Evolutionary conservation across 1,140 invertebrate species (phyloP), one percentile per base, ranked within the genome.

Genomic region (Eriosoma lanigerum): DNA sequence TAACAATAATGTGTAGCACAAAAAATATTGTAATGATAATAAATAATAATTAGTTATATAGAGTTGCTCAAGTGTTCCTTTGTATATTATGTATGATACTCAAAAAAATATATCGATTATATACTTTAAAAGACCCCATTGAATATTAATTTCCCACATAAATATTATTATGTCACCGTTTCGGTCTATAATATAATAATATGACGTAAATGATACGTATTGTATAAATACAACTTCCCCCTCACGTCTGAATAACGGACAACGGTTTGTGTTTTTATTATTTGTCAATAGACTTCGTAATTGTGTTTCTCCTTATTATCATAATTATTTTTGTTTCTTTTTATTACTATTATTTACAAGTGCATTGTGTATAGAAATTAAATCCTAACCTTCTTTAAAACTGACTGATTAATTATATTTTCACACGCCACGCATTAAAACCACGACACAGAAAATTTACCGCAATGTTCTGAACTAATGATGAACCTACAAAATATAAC

Each of bases 331-430:
- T 68, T 26, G 24, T 48, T 24, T 46, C n/a, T 66, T 21, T 44
- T 12, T 60, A 56, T 13, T n/a, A 56, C 32, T 38, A 38, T 38
- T 8, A 17, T 24, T 15, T 3, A 64, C 62, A 21, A 68, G 44
- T 46, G 46, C 38, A 68, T 68, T 68, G 44, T 68, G 21, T 26
- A 68, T 48, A 68, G 32, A 68, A 24, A 26, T 24, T 66, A 68
- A 68, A 68, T 68, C 64, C 21, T 68, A 68, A 68, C 64, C 66
- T 48, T 68, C 66, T 48, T 68, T 68, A 48, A 15, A 48, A 68
- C 38, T 68, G 21, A 13, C 44, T 68, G 66, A 68, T 68, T 68
- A 68, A 8, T 4, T 48, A 58, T 1, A 21, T 68, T 44, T 68
- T 68, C 66, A 68, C 66, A 68, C 44, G 66, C 24, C 13, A 68